Percentiles rank a stretch among this genome's conserved stretches.
These are phyloP conservation scores for Drosophila navojoa DNA, from an alignment of 1,140 invertebrate species.

Conservation along the genomic window DNA sequence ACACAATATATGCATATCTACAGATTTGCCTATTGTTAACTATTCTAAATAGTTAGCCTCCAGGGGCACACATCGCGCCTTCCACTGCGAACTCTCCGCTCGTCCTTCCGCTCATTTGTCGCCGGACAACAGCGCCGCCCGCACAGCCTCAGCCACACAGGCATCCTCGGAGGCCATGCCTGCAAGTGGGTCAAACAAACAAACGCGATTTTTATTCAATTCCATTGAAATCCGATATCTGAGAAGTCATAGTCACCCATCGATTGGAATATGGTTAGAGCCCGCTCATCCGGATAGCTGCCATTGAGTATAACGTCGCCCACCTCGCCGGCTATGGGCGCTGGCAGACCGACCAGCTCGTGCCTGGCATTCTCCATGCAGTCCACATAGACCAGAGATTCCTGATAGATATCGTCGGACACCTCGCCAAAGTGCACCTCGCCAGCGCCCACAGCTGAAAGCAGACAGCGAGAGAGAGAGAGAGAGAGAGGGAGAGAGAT, in stretches of 20 bases:
- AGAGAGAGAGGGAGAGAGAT: background rate
- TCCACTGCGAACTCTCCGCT: no score
- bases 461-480: background rate
- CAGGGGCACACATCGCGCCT: no score
- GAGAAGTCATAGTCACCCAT: slow-evolving; percentile 41
- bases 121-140: slow-evolving; percentile 27
- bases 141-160: slow-evolving; percentile 68
- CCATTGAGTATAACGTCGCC: slow-evolving; percentile 72
- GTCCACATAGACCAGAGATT: slow-evolving; percentile 82
- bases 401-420: slow-evolving; percentile 75
- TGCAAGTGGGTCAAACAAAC: slow-evolving; percentile 1
- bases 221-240: no score
- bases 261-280: slow-evolving; percentile 67
- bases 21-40: background rate
- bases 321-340: slow-evolving; percentile 78
- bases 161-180: slow-evolving; percentile 75
- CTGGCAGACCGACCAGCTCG: slow-evolving; percentile 76
- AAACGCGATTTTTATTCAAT: no score
- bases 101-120: background rate
- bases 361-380: slow-evolving; percentile 72
- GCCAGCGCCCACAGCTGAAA: slow-evolving; percentile 84
- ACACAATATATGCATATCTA: no score
- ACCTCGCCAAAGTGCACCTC: slow-evolving; percentile 82
- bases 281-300: slow-evolving; percentile 20
- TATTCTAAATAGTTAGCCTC: background rate